phyloP scores from a whole-genome alignment of 2,888 invertebrate species.

The Emmelina monodactyla region DNA sequence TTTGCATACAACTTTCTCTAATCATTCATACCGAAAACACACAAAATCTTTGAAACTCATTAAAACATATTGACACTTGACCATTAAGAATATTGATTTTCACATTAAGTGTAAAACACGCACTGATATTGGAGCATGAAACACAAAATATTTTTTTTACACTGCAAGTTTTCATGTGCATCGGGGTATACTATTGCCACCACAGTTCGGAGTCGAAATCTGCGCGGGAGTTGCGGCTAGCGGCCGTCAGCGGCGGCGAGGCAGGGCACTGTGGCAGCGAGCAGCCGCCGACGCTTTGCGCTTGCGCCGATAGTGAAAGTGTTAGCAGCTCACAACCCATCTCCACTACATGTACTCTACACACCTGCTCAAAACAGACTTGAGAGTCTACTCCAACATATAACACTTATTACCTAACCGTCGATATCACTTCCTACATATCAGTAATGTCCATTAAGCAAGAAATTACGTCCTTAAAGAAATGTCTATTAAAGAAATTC shows the following conservation, averaged over 20 bases:
- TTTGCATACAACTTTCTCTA: neutral
- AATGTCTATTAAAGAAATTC: too few species aligned
- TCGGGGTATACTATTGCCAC: constrained; percentile 40
- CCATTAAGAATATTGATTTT: neutral
- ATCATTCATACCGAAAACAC: too few species aligned
- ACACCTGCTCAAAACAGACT: constrained; percentile 36
- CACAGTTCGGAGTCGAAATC: constrained; percentile 25
- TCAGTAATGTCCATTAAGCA: too few species aligned
- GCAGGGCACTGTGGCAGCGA: constrained; percentile 38
- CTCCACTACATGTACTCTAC: constrained; percentile 29
- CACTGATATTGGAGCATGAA: too few species aligned
- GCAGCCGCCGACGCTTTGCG: constrained; percentile 29
- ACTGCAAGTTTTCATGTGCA: constrained; percentile 29
- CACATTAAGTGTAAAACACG: too few species aligned
- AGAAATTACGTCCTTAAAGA: too few species aligned
- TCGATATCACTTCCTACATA: too few species aligned
- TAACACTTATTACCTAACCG: constrained; percentile 5
- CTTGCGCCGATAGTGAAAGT: constrained; percentile 56
- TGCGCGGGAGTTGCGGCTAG: constrained; percentile 32
- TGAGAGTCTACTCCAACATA: neutral
- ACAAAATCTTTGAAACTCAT: too few species aligned
- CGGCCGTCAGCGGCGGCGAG: constrained; percentile 41
- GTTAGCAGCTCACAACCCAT: constrained; percentile 25
- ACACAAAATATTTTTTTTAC: too few species aligned
- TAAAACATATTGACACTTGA: too few species aligned